These are phyloP conservation scores for Ancistrus triradiatus DNA, from an alignment of 2,113 vertebrate genomes.

Conservation along the genomic window DNA sequence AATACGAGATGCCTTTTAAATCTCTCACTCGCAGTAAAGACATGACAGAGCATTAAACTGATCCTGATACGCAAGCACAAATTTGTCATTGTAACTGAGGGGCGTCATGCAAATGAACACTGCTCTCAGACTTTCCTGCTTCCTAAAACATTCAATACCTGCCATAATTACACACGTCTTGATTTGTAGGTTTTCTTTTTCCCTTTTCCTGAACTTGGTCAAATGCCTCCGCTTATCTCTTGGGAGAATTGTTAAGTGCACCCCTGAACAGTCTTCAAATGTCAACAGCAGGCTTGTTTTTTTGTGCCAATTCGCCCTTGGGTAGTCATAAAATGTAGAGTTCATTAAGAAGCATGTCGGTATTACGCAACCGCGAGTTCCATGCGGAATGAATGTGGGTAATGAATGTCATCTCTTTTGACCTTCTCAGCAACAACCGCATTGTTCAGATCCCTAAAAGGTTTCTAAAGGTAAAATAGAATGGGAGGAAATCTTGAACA, in stretches of 20 bases:
- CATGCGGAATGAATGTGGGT: slow-evolving; percentile 11
- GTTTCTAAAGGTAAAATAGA: slow-evolving; percentile 32
- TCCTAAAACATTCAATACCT: too few species aligned
- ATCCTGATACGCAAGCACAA: neutral
- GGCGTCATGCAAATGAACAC: slow-evolving; percentile 13
- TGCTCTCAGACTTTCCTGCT: too few species aligned
- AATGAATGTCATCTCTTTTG: slow-evolving; percentile 33
- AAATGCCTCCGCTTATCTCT: neutral
- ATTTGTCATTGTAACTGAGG: slow-evolving; percentile 18
- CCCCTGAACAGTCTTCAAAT: neutral
- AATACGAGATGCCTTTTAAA: too few species aligned
- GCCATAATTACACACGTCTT: too few species aligned
- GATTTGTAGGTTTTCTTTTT: too few species aligned
- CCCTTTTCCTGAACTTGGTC: neutral
- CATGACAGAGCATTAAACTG: too few species aligned
- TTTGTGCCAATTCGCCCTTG: neutral
- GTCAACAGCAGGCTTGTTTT: slow-evolving; percentile 1
- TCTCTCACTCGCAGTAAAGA: too few species aligned
- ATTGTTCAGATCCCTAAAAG: slow-evolving; percentile 19
- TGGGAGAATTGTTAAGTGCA: neutral
- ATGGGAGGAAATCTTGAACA: neutral
- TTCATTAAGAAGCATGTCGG: slow-evolving; percentile 30
- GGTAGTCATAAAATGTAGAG: slow-evolving; percentile 31
- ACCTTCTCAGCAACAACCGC: slow-evolving; percentile 31
- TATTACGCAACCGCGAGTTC: slow-evolving; percentile 25